Evolutionary conservation across 2,113 vertebrate species (phyloP).

Genomic region (Bubalus kerabau): DNA sequence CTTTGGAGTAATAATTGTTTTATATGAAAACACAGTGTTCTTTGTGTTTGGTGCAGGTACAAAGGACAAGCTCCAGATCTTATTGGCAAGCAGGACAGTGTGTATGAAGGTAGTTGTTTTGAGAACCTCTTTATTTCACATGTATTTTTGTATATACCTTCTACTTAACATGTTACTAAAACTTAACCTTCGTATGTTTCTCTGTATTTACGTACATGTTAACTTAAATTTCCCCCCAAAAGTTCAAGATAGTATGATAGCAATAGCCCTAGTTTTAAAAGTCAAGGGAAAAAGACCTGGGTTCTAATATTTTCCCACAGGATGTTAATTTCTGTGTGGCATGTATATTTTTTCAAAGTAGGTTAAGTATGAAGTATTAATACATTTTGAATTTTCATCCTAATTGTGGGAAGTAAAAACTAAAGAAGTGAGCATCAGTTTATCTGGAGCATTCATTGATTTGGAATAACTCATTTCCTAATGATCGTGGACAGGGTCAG

Average conservation of each 20-base stretch:
- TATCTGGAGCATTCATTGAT: not conserved
- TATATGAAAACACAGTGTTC: conserved; percentile 63
- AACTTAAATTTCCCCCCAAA: not conserved
- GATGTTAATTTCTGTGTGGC: conserved; percentile 8
- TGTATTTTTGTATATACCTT: conserved; percentile 47
- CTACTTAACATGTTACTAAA: conserved; percentile 66
- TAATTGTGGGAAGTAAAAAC: conserved; percentile 10
- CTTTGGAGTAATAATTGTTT: conserved; percentile 63
- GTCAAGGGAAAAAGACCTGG: not conserved
- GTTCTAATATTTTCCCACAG: not conserved
- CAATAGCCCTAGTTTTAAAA: not conserved
- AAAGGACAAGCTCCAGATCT: conserved; percentile 97
- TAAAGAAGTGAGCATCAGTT: not conserved
- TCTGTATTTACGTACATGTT: conserved; percentile 41
- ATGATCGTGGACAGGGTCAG: not conserved
- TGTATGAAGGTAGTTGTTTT: conserved; percentile 93
- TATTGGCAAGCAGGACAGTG: conserved; percentile 97
- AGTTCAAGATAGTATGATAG: conserved; percentile 8
- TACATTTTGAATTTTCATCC: conserved; percentile 13
- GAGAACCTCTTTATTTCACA: conserved; percentile 59
- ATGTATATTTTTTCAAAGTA: not conserved
- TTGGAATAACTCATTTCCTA: not conserved
- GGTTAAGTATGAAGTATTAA: not conserved
- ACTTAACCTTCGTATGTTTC: conserved; percentile 14
- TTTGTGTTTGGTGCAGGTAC: conserved; percentile 83